These are phyloP conservation scores for Heliconius aoede DNA, from an alignment of 2,888 invertebrate species.

Conservation along the genomic window DNA sequence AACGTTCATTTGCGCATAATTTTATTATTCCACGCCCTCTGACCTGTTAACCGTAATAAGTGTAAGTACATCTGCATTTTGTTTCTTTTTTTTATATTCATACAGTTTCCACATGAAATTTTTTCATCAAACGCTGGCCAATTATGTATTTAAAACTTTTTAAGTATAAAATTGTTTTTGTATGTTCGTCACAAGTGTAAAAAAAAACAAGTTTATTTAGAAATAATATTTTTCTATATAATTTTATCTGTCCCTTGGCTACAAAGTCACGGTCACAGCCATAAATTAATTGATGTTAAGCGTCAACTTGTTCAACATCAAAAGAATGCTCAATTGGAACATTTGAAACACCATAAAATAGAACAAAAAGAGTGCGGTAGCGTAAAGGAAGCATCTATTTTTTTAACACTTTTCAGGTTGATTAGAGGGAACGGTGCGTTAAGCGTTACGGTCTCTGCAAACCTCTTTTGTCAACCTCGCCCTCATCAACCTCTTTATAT, in stretches of 20 bases:
- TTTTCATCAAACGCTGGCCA: background rate
- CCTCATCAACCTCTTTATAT: too few species aligned
- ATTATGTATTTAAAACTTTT: background rate
- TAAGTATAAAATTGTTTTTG: background rate
- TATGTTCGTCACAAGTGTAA: background rate
- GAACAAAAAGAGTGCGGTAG: background rate
- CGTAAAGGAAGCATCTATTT: too few species aligned
- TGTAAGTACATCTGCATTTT: conserved; percentile 1
- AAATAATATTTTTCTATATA: background rate
- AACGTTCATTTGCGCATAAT: conserved; percentile 51
- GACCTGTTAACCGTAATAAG: conserved; percentile 48
- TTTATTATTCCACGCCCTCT: conserved; percentile 48
- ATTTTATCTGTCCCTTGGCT: background rate
- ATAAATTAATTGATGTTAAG: conserved; percentile 5
- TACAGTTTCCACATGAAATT: background rate
- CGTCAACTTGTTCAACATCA: conserved; percentile 5
- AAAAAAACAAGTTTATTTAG: background rate
- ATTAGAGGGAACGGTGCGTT: too few species aligned
- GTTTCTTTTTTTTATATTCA: background rate
- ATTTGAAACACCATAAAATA: too few species aligned
- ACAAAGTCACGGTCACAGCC: background rate
- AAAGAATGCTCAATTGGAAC: background rate
- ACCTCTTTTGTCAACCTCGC: too few species aligned
- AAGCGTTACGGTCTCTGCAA: too few species aligned
- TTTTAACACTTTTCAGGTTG: too few species aligned